A percentile compares a stretch with the other conserved stretches of the same genome.
Conservation (phyloP, 2,888 invertebrate species). For the Sminthurides aquaticus region DNA sequence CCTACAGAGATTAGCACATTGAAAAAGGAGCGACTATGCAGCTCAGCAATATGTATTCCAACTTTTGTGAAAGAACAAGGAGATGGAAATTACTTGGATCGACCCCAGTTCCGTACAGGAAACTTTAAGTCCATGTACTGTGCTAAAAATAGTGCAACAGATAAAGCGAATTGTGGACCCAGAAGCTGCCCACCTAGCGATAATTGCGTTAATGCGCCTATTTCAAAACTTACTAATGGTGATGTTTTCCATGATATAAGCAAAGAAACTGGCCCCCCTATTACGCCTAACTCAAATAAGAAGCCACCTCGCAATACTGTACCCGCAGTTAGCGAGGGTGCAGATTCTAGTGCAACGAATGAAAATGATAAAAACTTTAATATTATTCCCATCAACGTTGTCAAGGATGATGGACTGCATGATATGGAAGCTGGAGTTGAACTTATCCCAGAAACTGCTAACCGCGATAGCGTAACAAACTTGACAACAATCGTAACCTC, state of each 20-base stretch:
- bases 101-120: slow-evolving; percentile 12
- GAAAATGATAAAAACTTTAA: background rate
- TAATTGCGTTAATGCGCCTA: slow-evolving; percentile 11
- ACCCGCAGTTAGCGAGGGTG: background rate
- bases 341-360: background rate
- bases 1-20: slow-evolving; percentile 24
- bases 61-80: slow-evolving; percentile 60
- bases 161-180: background rate
- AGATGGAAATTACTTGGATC: slow-evolving; percentile 14
- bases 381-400: slow-evolving; percentile 16
- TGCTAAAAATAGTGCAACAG: background rate
- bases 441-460: slow-evolving; percentile 2
- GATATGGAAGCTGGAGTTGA: slow-evolving; percentile 9
- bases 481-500: slow-evolving; percentile 8
- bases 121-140: slow-evolving; percentile 15
- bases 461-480: slow-evolving; percentile 6
- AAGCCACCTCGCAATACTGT: background rate
- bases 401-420: slow-evolving; percentile 15
- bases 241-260: background rate
- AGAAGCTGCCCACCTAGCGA: slow-evolving; percentile 9
- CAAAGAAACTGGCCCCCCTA: background rate
- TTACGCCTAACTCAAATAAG: background rate
- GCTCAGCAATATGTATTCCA: slow-evolving; percentile 75
- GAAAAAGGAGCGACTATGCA: slow-evolving; percentile 53
- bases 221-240: slow-evolving; percentile 16